phyloP scores from a whole-genome alignment of 2,113 vertebrate species.

The Meleagris gallopavo region DNA sequence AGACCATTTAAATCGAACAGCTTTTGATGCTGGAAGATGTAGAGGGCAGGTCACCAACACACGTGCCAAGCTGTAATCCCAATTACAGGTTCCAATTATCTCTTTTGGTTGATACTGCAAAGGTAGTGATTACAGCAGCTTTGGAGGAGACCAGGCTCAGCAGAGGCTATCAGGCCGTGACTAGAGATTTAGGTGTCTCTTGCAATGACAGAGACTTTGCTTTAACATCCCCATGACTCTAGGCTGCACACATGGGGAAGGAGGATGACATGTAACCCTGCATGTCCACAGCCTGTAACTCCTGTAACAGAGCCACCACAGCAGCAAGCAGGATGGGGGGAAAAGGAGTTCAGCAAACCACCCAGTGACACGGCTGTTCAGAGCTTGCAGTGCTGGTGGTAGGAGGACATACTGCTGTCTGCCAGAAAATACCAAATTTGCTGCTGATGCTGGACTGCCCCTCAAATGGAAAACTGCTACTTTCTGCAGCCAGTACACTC shows the following conservation, averaged over 20 bases:
- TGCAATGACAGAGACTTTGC: background rate
- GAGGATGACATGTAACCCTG: background rate
- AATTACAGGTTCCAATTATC: background rate
- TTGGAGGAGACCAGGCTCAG: background rate
- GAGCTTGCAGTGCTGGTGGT: background rate
- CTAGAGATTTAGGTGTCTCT: background rate
- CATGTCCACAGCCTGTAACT: background rate
- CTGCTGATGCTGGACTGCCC: background rate
- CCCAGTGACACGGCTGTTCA: background rate
- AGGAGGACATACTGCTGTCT: accelerated
- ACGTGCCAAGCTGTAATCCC: background rate
- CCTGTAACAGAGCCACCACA: background rate
- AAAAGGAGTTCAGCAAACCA: background rate
- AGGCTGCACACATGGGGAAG: accelerated
- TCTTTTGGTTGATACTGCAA: background rate
- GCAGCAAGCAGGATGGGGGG: background rate
- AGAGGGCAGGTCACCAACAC: background rate
- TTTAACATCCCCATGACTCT: background rate
- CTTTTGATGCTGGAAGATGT: background rate
- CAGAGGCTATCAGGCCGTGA: accelerated
- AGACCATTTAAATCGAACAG: background rate
- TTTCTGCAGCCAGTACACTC: too few relatives aligned
- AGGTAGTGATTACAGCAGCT: background rate
- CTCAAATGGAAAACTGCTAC: background rate
- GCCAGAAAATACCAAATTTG: background rate